phyloP scores from a whole-genome alignment of 2,113 vertebrate genomes.

The Rhinolophus sinicus region DNA sequence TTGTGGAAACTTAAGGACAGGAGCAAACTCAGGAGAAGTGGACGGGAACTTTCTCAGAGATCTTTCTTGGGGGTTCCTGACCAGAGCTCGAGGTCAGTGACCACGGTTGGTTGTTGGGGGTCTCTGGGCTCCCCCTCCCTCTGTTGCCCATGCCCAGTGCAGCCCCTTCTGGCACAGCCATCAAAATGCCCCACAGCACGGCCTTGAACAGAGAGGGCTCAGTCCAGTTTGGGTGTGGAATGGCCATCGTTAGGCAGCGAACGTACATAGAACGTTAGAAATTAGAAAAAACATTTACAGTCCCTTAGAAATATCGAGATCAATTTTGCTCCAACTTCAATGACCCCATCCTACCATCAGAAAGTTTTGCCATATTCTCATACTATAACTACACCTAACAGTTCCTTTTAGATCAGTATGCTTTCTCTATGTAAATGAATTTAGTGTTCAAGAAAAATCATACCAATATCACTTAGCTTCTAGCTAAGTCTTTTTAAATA shows the following conservation, averaged over 20 bases:
- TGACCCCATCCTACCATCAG: rapidly evolving
- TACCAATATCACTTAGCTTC: not conserved
- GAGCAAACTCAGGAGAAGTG: not conserved
- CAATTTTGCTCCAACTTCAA: not conserved
- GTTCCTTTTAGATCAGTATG: not conserved
- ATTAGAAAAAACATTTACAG: not conserved
- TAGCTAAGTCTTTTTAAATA: not conserved
- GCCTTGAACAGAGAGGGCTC: too few species aligned
- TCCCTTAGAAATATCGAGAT: not conserved
- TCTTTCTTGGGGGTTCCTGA: too few species aligned
- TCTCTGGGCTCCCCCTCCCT: not conserved
- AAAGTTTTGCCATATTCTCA: not conserved
- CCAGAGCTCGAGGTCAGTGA: not conserved
- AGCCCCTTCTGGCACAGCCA: not conserved
- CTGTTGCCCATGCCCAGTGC: too few species aligned
- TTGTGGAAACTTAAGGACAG: too few species aligned
- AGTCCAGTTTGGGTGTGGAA: rapidly evolving
- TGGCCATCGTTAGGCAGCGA: not conserved
- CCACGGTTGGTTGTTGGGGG: not conserved
- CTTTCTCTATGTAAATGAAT: not conserved
- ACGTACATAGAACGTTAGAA: not conserved
- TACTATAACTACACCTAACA: rapidly evolving
- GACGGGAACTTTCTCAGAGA: not conserved
- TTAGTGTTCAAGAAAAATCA: not conserved
- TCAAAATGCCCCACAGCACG: rapidly evolving